Conservation (phyloP, 2,113 vertebrate genomes). For the Gadus chalcogrammus region DNA sequence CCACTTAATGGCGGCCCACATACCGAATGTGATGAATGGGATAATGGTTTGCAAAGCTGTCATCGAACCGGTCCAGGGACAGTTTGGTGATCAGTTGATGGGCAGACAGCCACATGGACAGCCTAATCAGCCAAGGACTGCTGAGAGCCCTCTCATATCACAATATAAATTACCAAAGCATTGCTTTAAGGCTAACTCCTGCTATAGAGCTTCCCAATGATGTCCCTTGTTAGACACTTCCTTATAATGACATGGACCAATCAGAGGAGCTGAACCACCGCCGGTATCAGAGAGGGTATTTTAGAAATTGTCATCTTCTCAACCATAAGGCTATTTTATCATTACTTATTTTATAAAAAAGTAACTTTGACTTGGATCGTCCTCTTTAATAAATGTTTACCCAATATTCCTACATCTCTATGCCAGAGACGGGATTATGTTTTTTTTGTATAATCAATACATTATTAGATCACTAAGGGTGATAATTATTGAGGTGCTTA, state of each 20-base stretch:
- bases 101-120: constrained; percentile 47
- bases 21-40: constrained; percentile 36
- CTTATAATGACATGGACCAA: constrained; percentile 67
- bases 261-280: constrained; percentile 58
- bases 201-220: constrained; percentile 51
- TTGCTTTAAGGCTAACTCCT: constrained; percentile 63
- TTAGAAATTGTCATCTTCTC: constrained; percentile 49
- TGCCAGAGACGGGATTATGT: no score
- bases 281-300: constrained; percentile 51
- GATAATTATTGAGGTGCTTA: no score
- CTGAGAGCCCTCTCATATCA: constrained; percentile 63
- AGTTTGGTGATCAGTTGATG: constrained; percentile 25
- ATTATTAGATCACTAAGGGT: no score
- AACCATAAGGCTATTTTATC: constrained; percentile 48
- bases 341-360: constrained; percentile 20
- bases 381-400: neutral
- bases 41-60: constrained; percentile 60
- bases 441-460: no score
- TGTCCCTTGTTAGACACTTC: constrained; percentile 66
- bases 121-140: constrained; percentile 56
- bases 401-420: neutral
- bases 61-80: constrained; percentile 51
- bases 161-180: constrained; percentile 69
- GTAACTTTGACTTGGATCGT: no score
- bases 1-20: no score